Conservation (phyloP, 1,140 invertebrate species). For the Aphis craccivora region DNA sequence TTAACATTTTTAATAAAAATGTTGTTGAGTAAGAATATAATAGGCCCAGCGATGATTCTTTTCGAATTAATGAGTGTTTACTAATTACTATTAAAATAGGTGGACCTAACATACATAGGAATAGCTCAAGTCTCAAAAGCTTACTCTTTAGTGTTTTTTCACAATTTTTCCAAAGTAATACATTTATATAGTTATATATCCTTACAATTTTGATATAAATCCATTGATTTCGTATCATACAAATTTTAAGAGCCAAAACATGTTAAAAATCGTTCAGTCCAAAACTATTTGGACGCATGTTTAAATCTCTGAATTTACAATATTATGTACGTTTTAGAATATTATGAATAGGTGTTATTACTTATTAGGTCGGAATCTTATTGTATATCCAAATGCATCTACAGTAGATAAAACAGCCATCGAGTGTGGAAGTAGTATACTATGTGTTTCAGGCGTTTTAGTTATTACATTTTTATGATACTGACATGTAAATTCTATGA, state of each 20-base stretch:
- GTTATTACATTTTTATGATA: not conserved
- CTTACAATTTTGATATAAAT: not conserved
- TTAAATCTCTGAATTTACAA: not conserved
- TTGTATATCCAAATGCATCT: not conserved
- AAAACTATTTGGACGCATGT: not conserved
- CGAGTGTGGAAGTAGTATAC: not conserved
- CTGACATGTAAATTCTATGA: not conserved
- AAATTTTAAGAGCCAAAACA: not conserved
- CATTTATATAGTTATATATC: not conserved
- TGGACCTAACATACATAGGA: not conserved
- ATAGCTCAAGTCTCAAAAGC: not conserved
- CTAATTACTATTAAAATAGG: not conserved
- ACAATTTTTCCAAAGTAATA: not conserved
- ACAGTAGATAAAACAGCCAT: not conserved
- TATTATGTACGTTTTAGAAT: not conserved
- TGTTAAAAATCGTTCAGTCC: not conserved
- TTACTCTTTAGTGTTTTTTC: not conserved
- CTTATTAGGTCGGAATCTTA: not conserved
- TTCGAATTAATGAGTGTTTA: not conserved
- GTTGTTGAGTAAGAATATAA: not conserved
- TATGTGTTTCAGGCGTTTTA: not conserved
- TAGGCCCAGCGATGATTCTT: not conserved
- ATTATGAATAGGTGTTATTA: not conserved
- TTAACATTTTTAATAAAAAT: not conserved
- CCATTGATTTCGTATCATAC: not conserved